These are phyloP conservation scores for Bombus polaris DNA, from an alignment of 1,140 invertebrate species.

Conservation along the genomic window DNA sequence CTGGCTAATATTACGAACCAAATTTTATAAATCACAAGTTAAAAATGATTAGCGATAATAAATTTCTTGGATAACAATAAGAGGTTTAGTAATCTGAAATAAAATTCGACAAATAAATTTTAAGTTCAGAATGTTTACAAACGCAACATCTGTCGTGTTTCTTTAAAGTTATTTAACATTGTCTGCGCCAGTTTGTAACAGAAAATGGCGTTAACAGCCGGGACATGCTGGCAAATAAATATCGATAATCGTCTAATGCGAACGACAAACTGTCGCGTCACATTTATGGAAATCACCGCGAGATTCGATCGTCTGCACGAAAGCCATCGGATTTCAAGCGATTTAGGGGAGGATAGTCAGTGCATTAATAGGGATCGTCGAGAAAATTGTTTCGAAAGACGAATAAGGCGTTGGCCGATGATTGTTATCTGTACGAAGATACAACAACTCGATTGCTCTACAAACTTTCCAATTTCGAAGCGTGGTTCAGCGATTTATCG, in stretches of 20 bases:
- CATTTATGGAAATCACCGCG: neutral
- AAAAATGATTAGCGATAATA: neutral
- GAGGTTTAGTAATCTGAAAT: no score
- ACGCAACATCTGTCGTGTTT: neutral
- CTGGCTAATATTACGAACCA: accelerated
- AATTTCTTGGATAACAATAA: no score
- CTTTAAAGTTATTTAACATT: neutral
- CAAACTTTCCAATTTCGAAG: neutral
- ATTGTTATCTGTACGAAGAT: neutral
- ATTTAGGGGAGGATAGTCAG: neutral
- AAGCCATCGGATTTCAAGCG: neutral
- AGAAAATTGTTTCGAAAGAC: neutral
- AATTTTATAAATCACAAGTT: neutral
- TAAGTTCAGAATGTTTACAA: neutral
- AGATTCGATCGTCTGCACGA: neutral
- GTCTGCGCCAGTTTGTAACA: neutral
- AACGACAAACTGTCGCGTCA: slow-evolving; percentile 19
- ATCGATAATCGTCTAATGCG: slow-evolving; percentile 24
- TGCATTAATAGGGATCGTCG: neutral
- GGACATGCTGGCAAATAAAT: slow-evolving; percentile 8
- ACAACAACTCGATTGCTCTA: neutral
- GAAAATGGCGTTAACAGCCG: neutral
- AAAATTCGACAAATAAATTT: no score
- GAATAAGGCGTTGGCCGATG: neutral
- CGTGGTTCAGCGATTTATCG: neutral